Base-by-base conservation (phyloP, 2,888 invertebrate genomes). In the Philonicus albiceps region DNA sequence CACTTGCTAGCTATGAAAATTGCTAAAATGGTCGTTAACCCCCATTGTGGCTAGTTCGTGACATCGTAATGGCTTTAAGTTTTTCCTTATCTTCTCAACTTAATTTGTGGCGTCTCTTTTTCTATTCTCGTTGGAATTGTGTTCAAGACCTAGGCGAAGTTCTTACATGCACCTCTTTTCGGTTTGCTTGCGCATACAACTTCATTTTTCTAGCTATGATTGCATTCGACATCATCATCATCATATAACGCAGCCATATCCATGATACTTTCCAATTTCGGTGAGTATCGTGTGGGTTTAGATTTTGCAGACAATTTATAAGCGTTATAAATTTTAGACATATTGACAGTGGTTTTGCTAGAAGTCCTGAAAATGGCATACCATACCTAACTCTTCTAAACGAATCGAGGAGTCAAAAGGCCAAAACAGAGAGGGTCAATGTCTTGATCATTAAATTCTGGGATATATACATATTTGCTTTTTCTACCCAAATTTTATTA, bases 21-120 rank as follows among this genome's bases (percentile, higher is more conserved):
- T 43, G 84, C 73, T 40, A 81, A 73, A 84, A 84, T 84, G 84
- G 72, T 84, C 84, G 84, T 84, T 84, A 84, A 84, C 84, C 84
- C 73, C 43, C 43, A 43, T 84, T 84, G 27, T 30, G 30, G 81
- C 31, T 81, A 84, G 73, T 73, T 84, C 84, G 55, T 84, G 84
- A 73, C 73, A 73, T 73, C 73, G 19, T 37, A 64, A n/a, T 84
- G 84, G 13, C 55, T n/a, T 22, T 37, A 16, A 19, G 30, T 84
- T 64, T 84, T 84, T 84, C 73, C 31, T 22, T 27, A 73, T 40
- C 43, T 84, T 73, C n/a, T 27, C 27, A 64, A 72, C 30, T 43
- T 84, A 37, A 40, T 84, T 84, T 73, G 73, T 40, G 40, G 40
- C 27, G 16, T 84, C 73, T 84, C 73, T 16, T 34, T 30, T 49